These are phyloP conservation scores for Baronia brevicornis DNA, from an alignment of 2,888 invertebrate species.

Conservation along the genomic window DNA sequence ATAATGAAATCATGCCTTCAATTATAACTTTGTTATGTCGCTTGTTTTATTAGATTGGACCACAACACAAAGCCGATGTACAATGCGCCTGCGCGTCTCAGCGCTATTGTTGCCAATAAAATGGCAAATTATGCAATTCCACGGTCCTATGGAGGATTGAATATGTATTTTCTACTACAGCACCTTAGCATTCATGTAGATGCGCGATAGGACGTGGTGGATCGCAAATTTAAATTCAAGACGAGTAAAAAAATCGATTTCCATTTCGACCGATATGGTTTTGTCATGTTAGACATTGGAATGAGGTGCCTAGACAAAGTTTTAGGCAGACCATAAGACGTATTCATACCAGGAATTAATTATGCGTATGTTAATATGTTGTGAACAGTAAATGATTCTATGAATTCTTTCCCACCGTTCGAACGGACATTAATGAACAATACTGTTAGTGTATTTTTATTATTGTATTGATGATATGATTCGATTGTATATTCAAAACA, in stretches of 20 bases:
- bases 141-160: slow-evolving; percentile 29
- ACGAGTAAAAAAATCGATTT: slow-evolving; percentile 15
- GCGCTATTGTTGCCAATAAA: slow-evolving; percentile 36
- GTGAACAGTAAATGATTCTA: too few relatives aligned
- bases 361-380: too few relatives aligned
- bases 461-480: too few relatives aligned
- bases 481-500: too few relatives aligned
- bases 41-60: slow-evolving; percentile 11
- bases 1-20: too few relatives aligned
- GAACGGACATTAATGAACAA: too few relatives aligned
- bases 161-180: slow-evolving; percentile 29
- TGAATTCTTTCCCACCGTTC: too few relatives aligned
- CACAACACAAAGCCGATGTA: slow-evolving; percentile 13
- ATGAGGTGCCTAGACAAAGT: not conserved
- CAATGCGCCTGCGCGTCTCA: slow-evolving; percentile 25
- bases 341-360: slow-evolving; percentile 5
- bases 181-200: slow-evolving; percentile 23
- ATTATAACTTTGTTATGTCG: too few relatives aligned
- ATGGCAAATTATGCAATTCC: slow-evolving; percentile 38
- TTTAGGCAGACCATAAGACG: slow-evolving; percentile 4
- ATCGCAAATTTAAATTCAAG: slow-evolving; percentile 14
- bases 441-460: too few relatives aligned
- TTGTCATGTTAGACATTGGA: slow-evolving; percentile 7
- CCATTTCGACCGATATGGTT: slow-evolving; percentile 6
- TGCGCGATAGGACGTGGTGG: slow-evolving; percentile 11